A percentile compares a stretch with the other conserved stretches of the same genome.
Conservation (phyloP, 2,888 invertebrate species). For the Myopa tessellatipennis region DNA sequence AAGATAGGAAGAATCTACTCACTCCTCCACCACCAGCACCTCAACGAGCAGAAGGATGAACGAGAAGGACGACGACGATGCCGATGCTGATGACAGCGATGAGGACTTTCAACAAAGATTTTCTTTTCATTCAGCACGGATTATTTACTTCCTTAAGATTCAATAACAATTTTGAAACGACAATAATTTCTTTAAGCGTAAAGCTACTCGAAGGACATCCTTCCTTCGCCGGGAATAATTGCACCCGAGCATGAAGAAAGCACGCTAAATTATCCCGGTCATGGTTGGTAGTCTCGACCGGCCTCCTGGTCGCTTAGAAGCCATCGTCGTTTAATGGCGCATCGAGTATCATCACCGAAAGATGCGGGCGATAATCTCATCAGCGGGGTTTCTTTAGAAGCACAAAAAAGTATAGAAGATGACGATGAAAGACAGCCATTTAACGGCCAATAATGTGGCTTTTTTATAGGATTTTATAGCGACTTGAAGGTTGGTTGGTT, state of each 20-base stretch:
- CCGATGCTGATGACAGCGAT: slow-evolving; percentile 38
- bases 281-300: too few relatives aligned
- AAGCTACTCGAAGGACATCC: neutral
- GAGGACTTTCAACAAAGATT: slow-evolving; percentile 51
- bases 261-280: neutral
- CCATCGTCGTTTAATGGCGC: too few relatives aligned
- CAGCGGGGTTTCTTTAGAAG: too few relatives aligned
- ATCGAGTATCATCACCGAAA: too few relatives aligned
- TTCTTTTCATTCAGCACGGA: slow-evolving; percentile 62
- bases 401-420: too few relatives aligned
- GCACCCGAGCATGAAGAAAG: neutral
- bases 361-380: too few relatives aligned
- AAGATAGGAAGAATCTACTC: neutral
- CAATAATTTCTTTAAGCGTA: slow-evolving; percentile 39
- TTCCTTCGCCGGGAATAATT: slow-evolving; percentile 18
- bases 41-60: neutral
- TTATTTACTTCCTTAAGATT: slow-evolving; percentile 64
- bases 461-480: too few relatives aligned
- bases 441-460: too few relatives aligned
- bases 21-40: neutral
- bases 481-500: too few relatives aligned
- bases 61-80: neutral
- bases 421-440: too few relatives aligned
- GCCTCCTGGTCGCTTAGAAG: too few relatives aligned
- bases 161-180: slow-evolving; percentile 59